phyloP scores from a whole-genome alignment of 2,797 vertebrate species.

The Bucorvus abyssinicus region DNA sequence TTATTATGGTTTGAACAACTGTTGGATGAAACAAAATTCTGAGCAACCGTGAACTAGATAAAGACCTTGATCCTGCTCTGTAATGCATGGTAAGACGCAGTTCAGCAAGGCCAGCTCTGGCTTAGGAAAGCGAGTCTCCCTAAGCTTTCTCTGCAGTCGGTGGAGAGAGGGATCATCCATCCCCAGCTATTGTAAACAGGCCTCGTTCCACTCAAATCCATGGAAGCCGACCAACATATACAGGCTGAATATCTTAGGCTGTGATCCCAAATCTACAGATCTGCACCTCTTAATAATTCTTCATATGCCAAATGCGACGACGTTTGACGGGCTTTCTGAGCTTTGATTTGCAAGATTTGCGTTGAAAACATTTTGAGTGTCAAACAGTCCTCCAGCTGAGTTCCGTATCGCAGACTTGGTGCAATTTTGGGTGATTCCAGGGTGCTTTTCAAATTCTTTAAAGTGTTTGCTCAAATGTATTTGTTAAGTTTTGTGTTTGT shows the following conservation, averaged over 20 bases:
- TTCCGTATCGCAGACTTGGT: rapidly evolving
- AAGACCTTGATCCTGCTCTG: slow-evolving; percentile 44
- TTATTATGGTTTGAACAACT: neutral
- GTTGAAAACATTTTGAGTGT: neutral
- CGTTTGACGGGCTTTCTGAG: neutral
- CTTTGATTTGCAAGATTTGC: neutral
- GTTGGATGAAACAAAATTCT: slow-evolving; percentile 15
- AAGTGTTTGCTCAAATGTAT: neutral
- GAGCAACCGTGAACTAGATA: neutral
- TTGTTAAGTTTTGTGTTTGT: neutral
- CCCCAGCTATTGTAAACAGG: neutral
- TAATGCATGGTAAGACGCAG: slow-evolving; percentile 32
- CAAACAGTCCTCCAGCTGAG: neutral
- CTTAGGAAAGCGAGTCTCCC: slow-evolving; percentile 8
- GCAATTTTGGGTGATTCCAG: neutral
- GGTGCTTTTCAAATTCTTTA: neutral
- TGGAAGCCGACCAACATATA: neutral
- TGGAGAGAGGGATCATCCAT: neutral
- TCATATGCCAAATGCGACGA: neutral
- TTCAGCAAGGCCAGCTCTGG: slow-evolving; percentile 1
- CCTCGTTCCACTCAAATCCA: rapidly evolving
- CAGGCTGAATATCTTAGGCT: neutral
- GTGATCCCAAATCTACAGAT: slow-evolving; percentile 9
- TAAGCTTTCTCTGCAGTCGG: neutral
- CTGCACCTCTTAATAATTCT: neutral